Evolutionary conservation across 2,113 vertebrate genomes (phyloP).

Genomic region (Colossoma macropomum): DNA sequence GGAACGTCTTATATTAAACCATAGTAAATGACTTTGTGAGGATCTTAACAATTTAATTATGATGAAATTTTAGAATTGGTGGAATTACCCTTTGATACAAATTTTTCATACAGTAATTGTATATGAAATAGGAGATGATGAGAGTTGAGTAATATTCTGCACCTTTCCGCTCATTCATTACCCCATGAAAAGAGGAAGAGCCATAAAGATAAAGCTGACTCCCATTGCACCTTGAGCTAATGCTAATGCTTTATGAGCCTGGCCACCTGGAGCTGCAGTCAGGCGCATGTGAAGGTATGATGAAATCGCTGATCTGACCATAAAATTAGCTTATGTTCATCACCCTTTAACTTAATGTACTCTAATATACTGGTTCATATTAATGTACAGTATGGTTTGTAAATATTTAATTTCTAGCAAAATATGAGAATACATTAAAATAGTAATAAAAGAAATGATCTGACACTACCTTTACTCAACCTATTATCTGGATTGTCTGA

Average conservation of each 20-base stretch:
- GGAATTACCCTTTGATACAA: too few species aligned
- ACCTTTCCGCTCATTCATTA: background rate
- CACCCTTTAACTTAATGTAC: background rate
- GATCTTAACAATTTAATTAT: too few species aligned
- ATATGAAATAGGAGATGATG: background rate
- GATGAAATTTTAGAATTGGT: too few species aligned
- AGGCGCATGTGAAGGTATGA: background rate
- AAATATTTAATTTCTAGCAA: background rate
- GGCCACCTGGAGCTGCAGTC: background rate
- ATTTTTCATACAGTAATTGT: background rate
- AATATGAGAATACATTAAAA: background rate
- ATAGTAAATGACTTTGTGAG: too few species aligned
- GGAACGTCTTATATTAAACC: too few species aligned
- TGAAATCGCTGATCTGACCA: background rate
- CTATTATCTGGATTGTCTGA: background rate
- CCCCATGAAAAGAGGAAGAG: background rate
- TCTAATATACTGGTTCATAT: background rate
- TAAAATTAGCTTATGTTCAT: background rate
- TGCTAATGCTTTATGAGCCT: constrained; percentile 7
- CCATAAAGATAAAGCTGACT: constrained; percentile 36
- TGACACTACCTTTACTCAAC: background rate
- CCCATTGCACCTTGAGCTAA: background rate
- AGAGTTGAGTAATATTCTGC: background rate
- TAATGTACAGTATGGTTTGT: background rate
- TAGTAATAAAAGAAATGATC: background rate